phyloP scores from a whole-genome alignment of 2,888 invertebrate species.

The Malacosoma neustria region DNA sequence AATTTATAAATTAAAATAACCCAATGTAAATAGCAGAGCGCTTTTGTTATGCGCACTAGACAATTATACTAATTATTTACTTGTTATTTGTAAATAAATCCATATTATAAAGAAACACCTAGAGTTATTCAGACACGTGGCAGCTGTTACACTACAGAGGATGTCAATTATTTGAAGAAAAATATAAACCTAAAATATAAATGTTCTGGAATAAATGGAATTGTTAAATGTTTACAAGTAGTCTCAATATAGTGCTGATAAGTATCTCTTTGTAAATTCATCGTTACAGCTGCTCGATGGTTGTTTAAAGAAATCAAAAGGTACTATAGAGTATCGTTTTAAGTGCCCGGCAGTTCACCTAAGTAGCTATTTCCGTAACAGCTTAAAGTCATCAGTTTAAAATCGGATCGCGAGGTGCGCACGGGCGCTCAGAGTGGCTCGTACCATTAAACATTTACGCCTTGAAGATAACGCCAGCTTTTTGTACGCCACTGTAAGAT shows the following conservation, averaged over 20 bases:
- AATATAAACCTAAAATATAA: too few species aligned
- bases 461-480: slow-evolving; percentile 58
- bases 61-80: too few species aligned
- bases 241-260: neutral
- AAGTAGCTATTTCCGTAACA: slow-evolving; percentile 60
- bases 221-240: neutral
- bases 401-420: slow-evolving; percentile 51
- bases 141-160: too few species aligned
- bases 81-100: too few species aligned
- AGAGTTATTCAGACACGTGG: too few species aligned
- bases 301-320: neutral
- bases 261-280: neutral
- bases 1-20: too few species aligned
- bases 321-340: slow-evolving; percentile 30
- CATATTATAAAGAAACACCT: too few species aligned
- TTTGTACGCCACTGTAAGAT: slow-evolving; percentile 52
- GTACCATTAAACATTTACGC: slow-evolving; percentile 64
- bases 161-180: too few species aligned
- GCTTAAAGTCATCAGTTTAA: slow-evolving; percentile 64
- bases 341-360: slow-evolving; percentile 45
- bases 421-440: slow-evolving; percentile 37
- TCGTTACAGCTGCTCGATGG: neutral
- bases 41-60: too few species aligned
- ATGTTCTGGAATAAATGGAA: neutral
- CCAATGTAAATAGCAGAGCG: too few species aligned